Evolutionary conservation across 2,113 vertebrate species (phyloP).

Genomic region (Argyrosomus japonicus): DNA sequence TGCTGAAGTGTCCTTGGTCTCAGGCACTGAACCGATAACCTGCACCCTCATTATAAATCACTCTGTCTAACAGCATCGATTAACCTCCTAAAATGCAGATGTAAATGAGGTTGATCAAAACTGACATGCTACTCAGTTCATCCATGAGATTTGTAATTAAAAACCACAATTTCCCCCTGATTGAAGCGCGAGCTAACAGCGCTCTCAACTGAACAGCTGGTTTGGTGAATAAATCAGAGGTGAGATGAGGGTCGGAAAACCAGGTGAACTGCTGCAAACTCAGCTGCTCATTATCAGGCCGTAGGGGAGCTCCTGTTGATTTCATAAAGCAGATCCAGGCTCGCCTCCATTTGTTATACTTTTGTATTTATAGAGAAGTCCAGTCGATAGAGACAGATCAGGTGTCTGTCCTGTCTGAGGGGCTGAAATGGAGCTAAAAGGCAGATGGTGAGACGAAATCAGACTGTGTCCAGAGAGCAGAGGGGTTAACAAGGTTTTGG

Average conservation of each 20-base stretch:
- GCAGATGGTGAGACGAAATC: conserved; percentile 71
- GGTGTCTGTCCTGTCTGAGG: conserved; percentile 64
- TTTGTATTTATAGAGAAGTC: conserved; percentile 59
- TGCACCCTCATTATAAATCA: conserved; percentile 44
- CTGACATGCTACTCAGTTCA: conserved; percentile 27
- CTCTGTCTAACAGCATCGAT: conserved; percentile 23
- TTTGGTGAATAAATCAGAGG: conserved; percentile 54
- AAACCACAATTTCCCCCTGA: conserved; percentile 38
- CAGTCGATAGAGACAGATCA: conserved; percentile 49
- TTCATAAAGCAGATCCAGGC: conserved; percentile 43
- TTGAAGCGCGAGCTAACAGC: conserved; percentile 25
- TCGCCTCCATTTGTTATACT: conserved; percentile 52
- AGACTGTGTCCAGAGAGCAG: conserved; percentile 51
- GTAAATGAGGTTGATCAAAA: conserved; percentile 63
- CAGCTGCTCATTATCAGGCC: conserved; percentile 62
- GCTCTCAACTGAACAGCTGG: conserved; percentile 55
- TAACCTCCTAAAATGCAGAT: conserved; percentile 39
- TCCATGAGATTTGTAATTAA: conserved; percentile 61
- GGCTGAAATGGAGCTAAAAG: conserved; percentile 57
- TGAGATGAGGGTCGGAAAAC: conserved; percentile 42
- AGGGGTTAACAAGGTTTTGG: conserved; percentile 66
- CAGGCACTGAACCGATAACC: conserved; percentile 33
- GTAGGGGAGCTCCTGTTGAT: conserved; percentile 34
- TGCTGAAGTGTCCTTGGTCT: conserved; percentile 31
- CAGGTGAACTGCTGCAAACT: conserved; percentile 56